Evolutionary conservation across 2,888 invertebrate species (phyloP).

Genomic region (Crioceris asparagi): DNA sequence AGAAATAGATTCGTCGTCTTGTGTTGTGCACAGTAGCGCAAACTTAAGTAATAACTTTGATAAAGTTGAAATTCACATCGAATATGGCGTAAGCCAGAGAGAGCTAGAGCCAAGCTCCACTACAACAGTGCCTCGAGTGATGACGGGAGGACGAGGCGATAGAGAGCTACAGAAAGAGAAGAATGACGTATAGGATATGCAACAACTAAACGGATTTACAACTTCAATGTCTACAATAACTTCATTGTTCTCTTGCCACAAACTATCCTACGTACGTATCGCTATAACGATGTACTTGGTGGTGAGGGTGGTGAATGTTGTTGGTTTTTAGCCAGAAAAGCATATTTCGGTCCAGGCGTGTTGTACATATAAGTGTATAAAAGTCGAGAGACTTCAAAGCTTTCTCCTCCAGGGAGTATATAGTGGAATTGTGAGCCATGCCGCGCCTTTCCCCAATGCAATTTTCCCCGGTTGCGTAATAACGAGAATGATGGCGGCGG

Average conservation of each 20-base stretch:
- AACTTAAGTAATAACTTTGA: constrained; percentile 11
- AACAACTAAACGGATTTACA: constrained; percentile 14
- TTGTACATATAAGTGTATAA: background rate
- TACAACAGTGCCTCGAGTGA: too few species aligned
- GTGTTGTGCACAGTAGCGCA: constrained; percentile 1
- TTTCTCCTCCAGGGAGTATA: background rate
- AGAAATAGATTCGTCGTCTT: too few species aligned
- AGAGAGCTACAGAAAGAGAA: background rate
- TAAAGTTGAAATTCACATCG: constrained; percentile 9
- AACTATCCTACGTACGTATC: constrained; percentile 10
- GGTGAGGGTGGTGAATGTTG: constrained; percentile 1
- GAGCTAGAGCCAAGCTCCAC: too few species aligned
- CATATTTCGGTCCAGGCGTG: background rate
- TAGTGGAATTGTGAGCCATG: too few species aligned
- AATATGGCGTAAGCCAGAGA: background rate
- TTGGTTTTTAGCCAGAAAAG: background rate
- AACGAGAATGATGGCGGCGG: too few species aligned
- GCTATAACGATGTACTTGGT: constrained; percentile 16
- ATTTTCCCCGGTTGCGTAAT: too few species aligned
- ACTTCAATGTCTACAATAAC: constrained; percentile 18
- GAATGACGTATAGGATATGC: background rate
- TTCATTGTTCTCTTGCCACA: constrained; percentile 12
- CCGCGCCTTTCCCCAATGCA: too few species aligned
- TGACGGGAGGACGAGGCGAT: background rate
- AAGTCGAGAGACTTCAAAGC: constrained; percentile 2